Evolutionary conservation across 2,113 vertebrate species (phyloP), one percentile per base, ranked within the genome.

Genomic region (Ophthalmolycus amberensis): DNA sequence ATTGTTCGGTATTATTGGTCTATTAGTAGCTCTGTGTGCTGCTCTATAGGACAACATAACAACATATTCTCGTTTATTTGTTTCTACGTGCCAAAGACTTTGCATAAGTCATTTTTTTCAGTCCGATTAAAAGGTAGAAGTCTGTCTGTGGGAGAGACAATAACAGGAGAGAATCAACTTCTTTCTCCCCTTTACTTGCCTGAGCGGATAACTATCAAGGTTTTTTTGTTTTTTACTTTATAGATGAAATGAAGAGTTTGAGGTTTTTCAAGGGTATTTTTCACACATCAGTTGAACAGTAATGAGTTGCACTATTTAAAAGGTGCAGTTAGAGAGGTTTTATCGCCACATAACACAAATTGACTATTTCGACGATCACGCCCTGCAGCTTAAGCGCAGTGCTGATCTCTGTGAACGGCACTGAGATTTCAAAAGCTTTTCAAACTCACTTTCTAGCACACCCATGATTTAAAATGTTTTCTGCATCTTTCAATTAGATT

Each of bases 311-410:
- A 6, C 62, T n/a, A 44, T 84, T 88, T 74, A 67, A 82, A 38
- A 86, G 72, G 58, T 82, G 58, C 79, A 59, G 50, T 78, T 75
- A 79, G 48, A 42, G 42, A 66, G 62, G 59, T 86, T 85, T 85
- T 82, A 89, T 62, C 74, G 77, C 75, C 71, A 74, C 42, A 80
- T 85, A 82, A 86, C 25, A 74, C 56, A 77, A 79, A 88, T 88
- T 85, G 63, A 65, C 63, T 59, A 20, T 82, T 66, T 77, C 46
- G 62, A 32, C 9, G 14, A 79, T 79, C 64, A 64, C 40, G 38
- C 85, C 88, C 90, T n/a, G 66, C 59, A 84, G 83, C 77, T 70
- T 48, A 40, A 82, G 69, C 56, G 50, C 29, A 0, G 20, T 34
- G 64, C 22, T n/a, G 37, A 62, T 75, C 20, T 9, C 56, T 29